Evolutionary conservation across 1,140 invertebrate species (phyloP).

Genomic region (Archegozetes longisetosus): DNA sequence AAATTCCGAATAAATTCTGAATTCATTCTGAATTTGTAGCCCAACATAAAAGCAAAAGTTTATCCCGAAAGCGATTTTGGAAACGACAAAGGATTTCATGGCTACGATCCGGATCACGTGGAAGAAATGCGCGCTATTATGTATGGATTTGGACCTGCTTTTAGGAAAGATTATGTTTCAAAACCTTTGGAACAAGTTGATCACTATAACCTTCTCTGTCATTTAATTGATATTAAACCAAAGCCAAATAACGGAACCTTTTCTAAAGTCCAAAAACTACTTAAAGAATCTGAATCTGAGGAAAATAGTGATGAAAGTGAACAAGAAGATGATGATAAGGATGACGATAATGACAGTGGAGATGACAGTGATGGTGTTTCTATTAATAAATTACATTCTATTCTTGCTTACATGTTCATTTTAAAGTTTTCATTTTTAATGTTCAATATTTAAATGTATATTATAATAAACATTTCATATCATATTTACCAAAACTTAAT

Average conservation of each 20-base stretch:
- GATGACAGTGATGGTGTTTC: conserved; percentile 1
- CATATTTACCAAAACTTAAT: too few species aligned
- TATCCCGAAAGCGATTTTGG: not conserved
- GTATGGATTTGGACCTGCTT: conserved; percentile 13
- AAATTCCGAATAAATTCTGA: not conserved
- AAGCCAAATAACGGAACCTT: conserved; percentile 18
- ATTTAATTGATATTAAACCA: conserved; percentile 17
- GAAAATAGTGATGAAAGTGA: conserved; percentile 3
- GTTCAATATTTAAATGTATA: too few species aligned
- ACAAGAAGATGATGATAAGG: conserved; percentile 7
- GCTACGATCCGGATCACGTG: conserved; percentile 8
- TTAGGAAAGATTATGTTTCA: conserved; percentile 14
- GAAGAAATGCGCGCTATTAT: conserved; percentile 7
- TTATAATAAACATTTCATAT: too few species aligned
- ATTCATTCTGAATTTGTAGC: not conserved
- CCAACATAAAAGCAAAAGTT: conserved; percentile 5
- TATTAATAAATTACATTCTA: too few species aligned
- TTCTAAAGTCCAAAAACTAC: conserved; percentile 18
- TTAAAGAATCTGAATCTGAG: conserved; percentile 15
- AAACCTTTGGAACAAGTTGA: conserved; percentile 19
- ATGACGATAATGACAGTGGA: conserved; percentile 1
- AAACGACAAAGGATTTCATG: conserved; percentile 8
- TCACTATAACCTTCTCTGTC: conserved; percentile 19
- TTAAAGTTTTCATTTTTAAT: too few species aligned
- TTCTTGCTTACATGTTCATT: too few species aligned